phyloP scores from a whole-genome alignment of 2,888 invertebrate genomes.

The Netelia fuscicornis region DNA sequence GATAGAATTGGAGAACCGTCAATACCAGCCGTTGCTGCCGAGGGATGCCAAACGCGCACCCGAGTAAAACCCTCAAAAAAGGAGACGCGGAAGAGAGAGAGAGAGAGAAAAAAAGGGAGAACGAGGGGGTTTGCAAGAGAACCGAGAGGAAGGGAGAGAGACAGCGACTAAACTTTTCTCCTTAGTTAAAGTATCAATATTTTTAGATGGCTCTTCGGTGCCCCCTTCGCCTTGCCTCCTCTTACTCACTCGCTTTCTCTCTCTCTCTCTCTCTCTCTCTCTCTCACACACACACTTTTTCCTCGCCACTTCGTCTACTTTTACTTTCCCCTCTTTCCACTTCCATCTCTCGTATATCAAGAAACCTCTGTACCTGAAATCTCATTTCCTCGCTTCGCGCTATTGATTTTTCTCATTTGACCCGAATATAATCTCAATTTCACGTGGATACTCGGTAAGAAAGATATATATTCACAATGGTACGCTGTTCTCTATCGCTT shows the following conservation, averaged over 20 bases:
- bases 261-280: constrained; percentile 52
- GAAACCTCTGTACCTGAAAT: constrained; percentile 73
- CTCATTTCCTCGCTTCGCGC: constrained; percentile 73
- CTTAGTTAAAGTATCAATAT: constrained; percentile 83
- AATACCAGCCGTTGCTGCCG: constrained; percentile 77
- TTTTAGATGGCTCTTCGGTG: constrained; percentile 77
- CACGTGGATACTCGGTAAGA: constrained; percentile 9
- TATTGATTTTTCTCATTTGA: constrained; percentile 77
- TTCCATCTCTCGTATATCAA: constrained; percentile 60
- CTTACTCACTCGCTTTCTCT: constrained; percentile 32
- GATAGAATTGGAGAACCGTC: constrained; percentile 81
- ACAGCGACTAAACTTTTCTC: constrained; percentile 78
- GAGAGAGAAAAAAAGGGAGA: constrained; percentile 6
- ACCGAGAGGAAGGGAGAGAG: constrained; percentile 33
- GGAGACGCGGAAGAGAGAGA: constrained; percentile 11
- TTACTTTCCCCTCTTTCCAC: constrained; percentile 49
- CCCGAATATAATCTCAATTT: constrained; percentile 61
- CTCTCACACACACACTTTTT: not conserved
- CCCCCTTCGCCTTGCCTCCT: constrained; percentile 57
- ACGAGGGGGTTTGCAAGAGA: constrained; percentile 29
- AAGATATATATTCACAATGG: constrained; percentile 15
- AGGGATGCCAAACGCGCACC: constrained; percentile 70
- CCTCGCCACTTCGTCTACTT: constrained; percentile 35
- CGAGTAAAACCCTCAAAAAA: constrained; percentile 52
- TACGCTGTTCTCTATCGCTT: not conserved